Percentiles rank a stretch among this genome's conserved stretches.
These are phyloP conservation scores for Lithosia quadra DNA, from an alignment of 2,888 invertebrate genomes.

Conservation along the genomic window DNA sequence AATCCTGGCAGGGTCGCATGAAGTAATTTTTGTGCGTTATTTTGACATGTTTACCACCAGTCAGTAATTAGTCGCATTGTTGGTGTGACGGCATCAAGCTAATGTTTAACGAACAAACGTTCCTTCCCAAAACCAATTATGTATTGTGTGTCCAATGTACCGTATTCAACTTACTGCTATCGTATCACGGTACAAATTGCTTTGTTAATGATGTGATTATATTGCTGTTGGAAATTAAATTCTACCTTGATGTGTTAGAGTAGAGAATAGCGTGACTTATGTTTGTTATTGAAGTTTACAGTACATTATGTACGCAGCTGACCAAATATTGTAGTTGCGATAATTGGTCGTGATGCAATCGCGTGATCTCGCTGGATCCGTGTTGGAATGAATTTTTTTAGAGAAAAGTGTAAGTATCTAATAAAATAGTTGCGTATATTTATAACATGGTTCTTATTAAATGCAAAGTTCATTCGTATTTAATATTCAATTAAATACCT, in stretches of 20 bases:
- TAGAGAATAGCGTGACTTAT: slow-evolving; percentile 38
- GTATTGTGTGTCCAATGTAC: slow-evolving; percentile 35
- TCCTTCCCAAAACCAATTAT: slow-evolving; percentile 62
- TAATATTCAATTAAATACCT: no score
- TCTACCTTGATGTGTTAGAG: slow-evolving; percentile 25
- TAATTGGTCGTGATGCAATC: slow-evolving; percentile 86
- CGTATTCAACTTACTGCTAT: slow-evolving; percentile 56
- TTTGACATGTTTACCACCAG: slow-evolving; percentile 56
- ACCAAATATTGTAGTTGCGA: slow-evolving; percentile 85
- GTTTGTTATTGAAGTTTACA: slow-evolving; percentile 59
- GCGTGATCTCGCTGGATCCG: slow-evolving; percentile 72
- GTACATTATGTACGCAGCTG: slow-evolving; percentile 78
- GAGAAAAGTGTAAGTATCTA: slow-evolving; percentile 40
- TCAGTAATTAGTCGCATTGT: slow-evolving; percentile 72
- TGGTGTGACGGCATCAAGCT: slow-evolving; percentile 69
- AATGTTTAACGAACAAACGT: slow-evolving; percentile 74
- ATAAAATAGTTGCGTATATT: no score
- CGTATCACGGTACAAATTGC: slow-evolving; percentile 59
- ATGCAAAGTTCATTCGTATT: no score
- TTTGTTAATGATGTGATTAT: slow-evolving; percentile 36
- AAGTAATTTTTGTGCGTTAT: slow-evolving; percentile 47
- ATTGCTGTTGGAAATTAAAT: slow-evolving; percentile 39
- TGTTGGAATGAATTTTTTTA: slow-evolving; percentile 49
- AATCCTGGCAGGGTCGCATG: slow-evolving; percentile 87
- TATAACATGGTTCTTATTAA: no score